A percentile compares a stretch with the other conserved stretches of the same genome.
Evolutionary conservation across 2,797 vertebrate species (phyloP).

Genomic region (Cryptoprocta ferox): DNA sequence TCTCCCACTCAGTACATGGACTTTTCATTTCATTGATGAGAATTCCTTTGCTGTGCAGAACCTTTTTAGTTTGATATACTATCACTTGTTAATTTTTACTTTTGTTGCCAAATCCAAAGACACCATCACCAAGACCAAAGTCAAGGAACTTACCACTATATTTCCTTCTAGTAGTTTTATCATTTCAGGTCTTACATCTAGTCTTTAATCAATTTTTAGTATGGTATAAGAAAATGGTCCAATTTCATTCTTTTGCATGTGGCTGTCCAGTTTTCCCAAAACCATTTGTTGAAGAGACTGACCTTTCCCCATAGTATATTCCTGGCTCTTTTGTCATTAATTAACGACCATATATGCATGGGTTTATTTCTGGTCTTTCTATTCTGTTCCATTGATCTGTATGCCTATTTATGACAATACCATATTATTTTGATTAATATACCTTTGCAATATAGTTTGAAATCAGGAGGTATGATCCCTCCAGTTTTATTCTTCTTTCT

Average conservation of each 20-base stretch:
- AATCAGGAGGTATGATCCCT: background rate
- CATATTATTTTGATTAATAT: background rate
- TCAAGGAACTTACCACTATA: background rate
- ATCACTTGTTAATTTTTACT: background rate
- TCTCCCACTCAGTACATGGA: background rate
- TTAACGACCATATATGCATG: background rate
- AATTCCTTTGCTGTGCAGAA: background rate
- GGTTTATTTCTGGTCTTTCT: background rate
- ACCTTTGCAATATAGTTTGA: background rate
- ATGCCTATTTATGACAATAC: background rate
- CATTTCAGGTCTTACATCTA: background rate
- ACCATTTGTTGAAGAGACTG: background rate
- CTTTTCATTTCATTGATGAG: background rate
- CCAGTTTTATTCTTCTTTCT: background rate
- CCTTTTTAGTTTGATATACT: background rate
- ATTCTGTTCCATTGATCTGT: background rate
- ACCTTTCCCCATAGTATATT: background rate
- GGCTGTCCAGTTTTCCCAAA: background rate
- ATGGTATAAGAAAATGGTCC: background rate
- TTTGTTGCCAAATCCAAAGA: background rate
- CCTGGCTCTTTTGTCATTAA: background rate
- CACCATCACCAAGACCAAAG: background rate
- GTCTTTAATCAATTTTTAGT: background rate
- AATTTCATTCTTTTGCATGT: background rate
- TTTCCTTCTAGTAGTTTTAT: background rate